Percentiles rank a stretch among this genome's conserved stretches.
Conservation (phyloP, 2,888 invertebrate species). For the Polymixis flavicincta region DNA sequence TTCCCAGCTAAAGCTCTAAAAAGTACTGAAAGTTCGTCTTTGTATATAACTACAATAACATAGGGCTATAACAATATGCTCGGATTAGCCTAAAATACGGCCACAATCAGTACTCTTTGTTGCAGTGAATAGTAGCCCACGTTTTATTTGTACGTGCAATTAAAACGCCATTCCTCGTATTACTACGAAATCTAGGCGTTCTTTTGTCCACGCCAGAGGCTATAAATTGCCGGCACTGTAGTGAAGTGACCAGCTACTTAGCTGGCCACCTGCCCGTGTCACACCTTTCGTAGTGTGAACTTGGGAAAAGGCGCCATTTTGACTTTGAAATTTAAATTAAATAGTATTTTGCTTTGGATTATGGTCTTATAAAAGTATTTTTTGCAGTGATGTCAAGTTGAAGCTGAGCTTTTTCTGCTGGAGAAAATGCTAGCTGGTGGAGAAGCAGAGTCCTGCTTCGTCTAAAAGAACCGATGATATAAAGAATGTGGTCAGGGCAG, state of each 20-base stretch:
- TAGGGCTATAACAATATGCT: background rate
- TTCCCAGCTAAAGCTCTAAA: too few relatives aligned
- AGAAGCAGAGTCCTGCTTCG: background rate
- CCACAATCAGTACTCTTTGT: background rate
- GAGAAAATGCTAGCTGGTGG: background rate
- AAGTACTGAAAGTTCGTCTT: too few relatives aligned
- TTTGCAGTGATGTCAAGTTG: background rate
- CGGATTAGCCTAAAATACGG: background rate
- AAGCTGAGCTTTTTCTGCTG: background rate
- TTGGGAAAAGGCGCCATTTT: slow-evolving; percentile 18
- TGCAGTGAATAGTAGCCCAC: slow-evolving; percentile 3
- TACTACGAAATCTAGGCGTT: slow-evolving; percentile 40
- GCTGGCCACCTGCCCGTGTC: slow-evolving; percentile 58
- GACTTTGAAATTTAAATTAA: slow-evolving; percentile 42
- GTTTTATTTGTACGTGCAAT: slow-evolving; percentile 29
- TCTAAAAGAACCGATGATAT: background rate
- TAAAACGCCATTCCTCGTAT: slow-evolving; percentile 42
- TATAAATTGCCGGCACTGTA: slow-evolving; percentile 62
- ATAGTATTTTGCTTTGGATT: background rate
- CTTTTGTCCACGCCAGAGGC: slow-evolving; percentile 50
- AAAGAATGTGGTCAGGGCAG: background rate
- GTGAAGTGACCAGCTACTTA: slow-evolving; percentile 63
- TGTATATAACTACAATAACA: too few relatives aligned
- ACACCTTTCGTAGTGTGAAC: slow-evolving; percentile 48
- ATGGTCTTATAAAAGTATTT: background rate